Evolutionary conservation across 2,113 vertebrate species (phyloP), one percentile per base, ranked within the genome.

Genomic region (Telmatochromis sp.): DNA sequence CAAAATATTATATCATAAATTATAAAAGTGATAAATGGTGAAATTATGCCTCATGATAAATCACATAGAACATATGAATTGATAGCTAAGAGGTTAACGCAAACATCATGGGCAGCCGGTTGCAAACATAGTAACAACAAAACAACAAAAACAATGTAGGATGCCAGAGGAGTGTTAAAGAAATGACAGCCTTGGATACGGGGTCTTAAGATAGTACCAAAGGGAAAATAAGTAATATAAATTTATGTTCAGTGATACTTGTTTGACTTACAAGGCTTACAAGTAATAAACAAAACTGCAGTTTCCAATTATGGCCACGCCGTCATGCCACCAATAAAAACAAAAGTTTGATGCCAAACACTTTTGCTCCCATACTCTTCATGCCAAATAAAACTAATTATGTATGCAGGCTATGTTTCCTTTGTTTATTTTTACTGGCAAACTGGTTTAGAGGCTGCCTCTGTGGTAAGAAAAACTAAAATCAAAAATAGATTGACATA

Each of bases 251-350:
- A 79, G 45, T 79, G 26, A 55, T 28, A 60, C 78, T 86, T 60
- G 80, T 70, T 81, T 70, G 49, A 84, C 80, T 28, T 86, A 78
- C 70, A 78, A 73, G 65, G 84, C 78, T 54, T 65, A 26, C 65
- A 82, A 60, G 57, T 79, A 45, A 78, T 81, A 87, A 84, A 83
- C 51, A 28, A 87, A 83, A 89, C 37, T 5, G 17, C 54, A 79
- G 19, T 53, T 83, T 86, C 14, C 21, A 37, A 37, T 88, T 28
- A 81, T 47, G 63, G 33, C 60, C 45, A 15, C 3, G 21, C 10
- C 53, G 33, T 92, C 79, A 83, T 91, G 54, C 23, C 14, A 73
- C 26, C 57, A 84, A 90, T 86, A 86, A 87, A 92, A 87, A 82
- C 10, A 5, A 78, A 21, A 26, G 17, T 42, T 82, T 84, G 78